Percentiles rank a stretch among this genome's conserved stretches.
These are phyloP conservation scores for Drosophila ironensis DNA, from an alignment of 1,140 invertebrate species.

Conservation along the genomic window DNA sequence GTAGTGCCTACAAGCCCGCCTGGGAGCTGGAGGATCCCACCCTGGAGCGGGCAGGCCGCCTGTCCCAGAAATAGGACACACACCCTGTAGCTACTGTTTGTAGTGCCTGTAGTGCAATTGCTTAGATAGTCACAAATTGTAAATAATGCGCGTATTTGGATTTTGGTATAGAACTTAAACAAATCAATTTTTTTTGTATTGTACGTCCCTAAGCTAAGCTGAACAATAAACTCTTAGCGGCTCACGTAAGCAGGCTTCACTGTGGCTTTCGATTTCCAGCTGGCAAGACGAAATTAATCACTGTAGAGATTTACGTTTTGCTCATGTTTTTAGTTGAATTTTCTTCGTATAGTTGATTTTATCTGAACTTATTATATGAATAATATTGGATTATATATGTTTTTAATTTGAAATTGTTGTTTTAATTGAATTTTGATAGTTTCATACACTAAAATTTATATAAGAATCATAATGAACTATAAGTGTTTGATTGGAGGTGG, in stretches of 20 bases:
- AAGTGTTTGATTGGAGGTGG: no score
- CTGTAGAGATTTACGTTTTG: neutral
- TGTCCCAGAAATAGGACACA: slow-evolving; percentile 33
- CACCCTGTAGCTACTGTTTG: neutral
- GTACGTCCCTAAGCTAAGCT: neutral
- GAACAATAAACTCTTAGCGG: neutral
- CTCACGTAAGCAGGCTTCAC: neutral
- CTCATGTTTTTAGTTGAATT: no score
- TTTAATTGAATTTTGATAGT: no score
- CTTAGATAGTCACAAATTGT: slow-evolving; percentile 26
- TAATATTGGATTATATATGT: no score
- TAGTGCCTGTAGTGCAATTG: slow-evolving; percentile 8
- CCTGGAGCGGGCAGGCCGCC: slow-evolving; percentile 89
- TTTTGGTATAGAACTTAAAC: neutral
- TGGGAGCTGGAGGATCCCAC: slow-evolving; percentile 88
- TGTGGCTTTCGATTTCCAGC: no score
- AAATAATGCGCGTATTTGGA: slow-evolving; percentile 7
- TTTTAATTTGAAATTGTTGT: no score
- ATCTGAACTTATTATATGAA: no score
- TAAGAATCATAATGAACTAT: no score
- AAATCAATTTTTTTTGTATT: no score
- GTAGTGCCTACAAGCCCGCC: slow-evolving; percentile 87
- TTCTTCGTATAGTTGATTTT: no score
- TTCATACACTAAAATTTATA: no score
- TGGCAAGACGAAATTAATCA: no score